Evolutionary conservation across 2,113 vertebrate species (phyloP), one percentile per base, ranked within the genome.

Genomic region (Panurus biarmicus): DNA sequence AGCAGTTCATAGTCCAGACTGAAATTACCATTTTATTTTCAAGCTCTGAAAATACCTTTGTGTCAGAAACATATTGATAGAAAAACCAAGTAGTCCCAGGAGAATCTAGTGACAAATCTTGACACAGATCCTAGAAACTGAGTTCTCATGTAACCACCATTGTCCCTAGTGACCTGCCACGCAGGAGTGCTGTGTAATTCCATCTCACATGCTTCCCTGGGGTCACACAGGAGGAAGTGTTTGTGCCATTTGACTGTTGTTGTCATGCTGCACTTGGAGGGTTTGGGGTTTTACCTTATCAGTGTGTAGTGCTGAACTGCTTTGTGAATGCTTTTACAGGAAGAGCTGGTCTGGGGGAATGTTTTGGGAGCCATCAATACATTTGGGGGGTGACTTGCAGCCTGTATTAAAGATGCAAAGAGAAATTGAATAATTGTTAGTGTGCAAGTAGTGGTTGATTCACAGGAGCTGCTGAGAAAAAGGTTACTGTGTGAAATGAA

Each of bases 171-270:
- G 6, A 44, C 35, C 29, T 70, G 47, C 45, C 26, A 7, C 40
- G 14, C 19, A 14, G 44, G 8, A 81, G 8, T 16, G 19, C 57
- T 53, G 36, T 3, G 0, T 45, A 16, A 22, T n/a, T 77, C 31
- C 20, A 6, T 35, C 31, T 77, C 23, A 12, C 4, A 1, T 14
- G 22, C 18, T 21, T 58, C 33, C 15, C 3, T 29, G 6, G 7
- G 13, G 14, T 79, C 28, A 29, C 13, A 5, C 0, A 0, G 17
- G 10, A 20, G 9, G 26, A 77, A 16, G 28, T 16, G 14, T 10
- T 73, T 22, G 13, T 92, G 64, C 60, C 18, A 11, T 54, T 65
- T 71, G 74, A 26, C 26, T 14, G 0, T 73, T 80, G 7, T 20
- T 70, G 47, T 77, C 18, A 25, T 11, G 18, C 12, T 74, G 31